Evolutionary conservation across 2,113 vertebrate genomes (phyloP).

Genomic region (Pelobates fuscus): DNA sequence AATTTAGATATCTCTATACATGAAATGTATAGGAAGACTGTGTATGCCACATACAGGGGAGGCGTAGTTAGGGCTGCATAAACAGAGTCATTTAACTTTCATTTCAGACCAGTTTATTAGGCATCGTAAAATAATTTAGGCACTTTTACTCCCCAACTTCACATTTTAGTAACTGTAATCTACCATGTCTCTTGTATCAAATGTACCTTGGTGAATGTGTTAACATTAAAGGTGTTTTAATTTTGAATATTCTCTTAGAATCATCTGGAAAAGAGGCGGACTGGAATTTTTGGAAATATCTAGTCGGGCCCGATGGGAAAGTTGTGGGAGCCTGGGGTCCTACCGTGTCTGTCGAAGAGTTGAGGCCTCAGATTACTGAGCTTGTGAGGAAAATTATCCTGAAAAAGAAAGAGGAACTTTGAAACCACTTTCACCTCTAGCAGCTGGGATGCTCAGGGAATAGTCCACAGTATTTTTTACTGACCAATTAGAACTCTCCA

Average conservation of each 20-base stretch:
- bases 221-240: not conserved
- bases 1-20: too few species aligned
- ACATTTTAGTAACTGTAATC: too few species aligned
- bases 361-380: constrained; percentile 80
- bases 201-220: not conserved
- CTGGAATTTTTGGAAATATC: constrained; percentile 99
- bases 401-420: constrained; percentile 89
- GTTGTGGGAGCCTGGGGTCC: constrained; percentile 88
- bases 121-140: too few species aligned
- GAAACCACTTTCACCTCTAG: constrained; percentile 44
- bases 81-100: too few species aligned
- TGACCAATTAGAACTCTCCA: not conserved
- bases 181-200: too few species aligned
- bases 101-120: too few species aligned
- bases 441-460: not conserved
- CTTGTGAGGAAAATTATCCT: constrained; percentile 91
- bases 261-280: constrained; percentile 86
- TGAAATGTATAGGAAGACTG: too few species aligned
- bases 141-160: too few species aligned
- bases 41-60: too few species aligned
- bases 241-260: constrained; percentile 65
- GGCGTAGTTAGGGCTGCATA: too few species aligned
- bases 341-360: constrained; percentile 79
- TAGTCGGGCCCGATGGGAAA: constrained; percentile 83
- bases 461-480: not conserved